Evolutionary conservation across 2,888 invertebrate genomes (phyloP).

Genomic region (Pelosia muscerda): DNA sequence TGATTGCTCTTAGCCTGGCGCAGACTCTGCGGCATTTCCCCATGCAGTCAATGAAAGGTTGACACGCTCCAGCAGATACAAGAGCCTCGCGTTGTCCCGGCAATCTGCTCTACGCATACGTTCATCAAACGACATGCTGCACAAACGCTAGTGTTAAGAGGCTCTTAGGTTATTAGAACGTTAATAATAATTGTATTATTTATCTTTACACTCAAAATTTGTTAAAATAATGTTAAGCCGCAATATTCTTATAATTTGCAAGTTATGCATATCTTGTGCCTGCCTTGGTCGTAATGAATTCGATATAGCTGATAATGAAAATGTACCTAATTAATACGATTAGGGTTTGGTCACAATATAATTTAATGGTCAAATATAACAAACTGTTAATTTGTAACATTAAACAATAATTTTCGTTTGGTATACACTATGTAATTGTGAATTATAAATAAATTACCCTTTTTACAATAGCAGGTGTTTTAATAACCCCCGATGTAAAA

Average conservation of each 20-base stretch:
- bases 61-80: too few relatives aligned
- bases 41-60: too few relatives aligned
- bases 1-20: too few relatives aligned
- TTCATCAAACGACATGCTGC: too few relatives aligned
- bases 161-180: conserved; percentile 71
- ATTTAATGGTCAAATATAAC: conserved; percentile 54
- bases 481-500: too few relatives aligned
- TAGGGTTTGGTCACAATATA: conserved; percentile 69
- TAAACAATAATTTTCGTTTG: conserved; percentile 74
- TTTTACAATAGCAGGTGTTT: conserved; percentile 74
- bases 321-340: conserved; percentile 61
- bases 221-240: conserved; percentile 65
- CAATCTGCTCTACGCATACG: too few relatives aligned
- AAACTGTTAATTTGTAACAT: conserved; percentile 71
- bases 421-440: conserved; percentile 78
- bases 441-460: conserved; percentile 84
- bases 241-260: conserved; percentile 56
- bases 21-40: too few relatives aligned
- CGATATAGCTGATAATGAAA: conserved; percentile 57
- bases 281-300: conserved; percentile 60
- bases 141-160: neutral
- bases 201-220: conserved; percentile 83
- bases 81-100: too few relatives aligned
- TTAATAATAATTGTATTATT: conserved; percentile 80
- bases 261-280: conserved; percentile 64